Evolutionary conservation across 2,888 invertebrate species (phyloP).

Genomic region (Drepana falcataria): DNA sequence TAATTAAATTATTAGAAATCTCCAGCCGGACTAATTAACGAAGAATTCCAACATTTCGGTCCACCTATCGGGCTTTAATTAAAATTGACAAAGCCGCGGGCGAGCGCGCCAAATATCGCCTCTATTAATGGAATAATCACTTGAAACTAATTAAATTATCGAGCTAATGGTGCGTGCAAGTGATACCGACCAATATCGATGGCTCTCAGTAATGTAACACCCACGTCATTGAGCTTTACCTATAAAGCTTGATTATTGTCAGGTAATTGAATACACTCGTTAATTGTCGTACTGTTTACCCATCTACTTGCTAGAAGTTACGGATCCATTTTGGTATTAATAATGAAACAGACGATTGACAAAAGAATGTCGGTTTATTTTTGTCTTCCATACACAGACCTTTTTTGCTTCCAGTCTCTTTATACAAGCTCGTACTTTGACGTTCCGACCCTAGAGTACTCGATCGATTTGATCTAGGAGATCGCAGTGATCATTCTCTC

Average conservation of each 20-base stretch:
- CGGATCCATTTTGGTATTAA: too few relatives aligned
- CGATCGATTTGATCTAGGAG: too few relatives aligned
- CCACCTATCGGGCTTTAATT: slow-evolving; percentile 75
- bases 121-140: slow-evolving; percentile 77
- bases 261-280: background rate
- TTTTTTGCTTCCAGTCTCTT: too few relatives aligned
- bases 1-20: slow-evolving; percentile 79
- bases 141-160: slow-evolving; percentile 77
- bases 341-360: too few relatives aligned
- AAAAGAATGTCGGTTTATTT: too few relatives aligned
- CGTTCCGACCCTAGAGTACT: too few relatives aligned
- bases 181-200: slow-evolving; percentile 47
- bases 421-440: too few relatives aligned
- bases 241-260: background rate
- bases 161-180: slow-evolving; percentile 73
- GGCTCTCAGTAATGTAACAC: slow-evolving; percentile 13
- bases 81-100: slow-evolving; percentile 76
- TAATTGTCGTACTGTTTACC: background rate
- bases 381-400: too few relatives aligned
- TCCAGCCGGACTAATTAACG: slow-evolving; percentile 73
- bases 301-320: background rate
- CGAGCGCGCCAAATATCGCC: slow-evolving; percentile 70
- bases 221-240: slow-evolving; percentile 4
- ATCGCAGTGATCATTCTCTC: too few relatives aligned
- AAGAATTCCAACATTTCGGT: slow-evolving; percentile 77